Conservation (phyloP, 2,797 vertebrate species). For the Sebastes vulpes region DNA sequence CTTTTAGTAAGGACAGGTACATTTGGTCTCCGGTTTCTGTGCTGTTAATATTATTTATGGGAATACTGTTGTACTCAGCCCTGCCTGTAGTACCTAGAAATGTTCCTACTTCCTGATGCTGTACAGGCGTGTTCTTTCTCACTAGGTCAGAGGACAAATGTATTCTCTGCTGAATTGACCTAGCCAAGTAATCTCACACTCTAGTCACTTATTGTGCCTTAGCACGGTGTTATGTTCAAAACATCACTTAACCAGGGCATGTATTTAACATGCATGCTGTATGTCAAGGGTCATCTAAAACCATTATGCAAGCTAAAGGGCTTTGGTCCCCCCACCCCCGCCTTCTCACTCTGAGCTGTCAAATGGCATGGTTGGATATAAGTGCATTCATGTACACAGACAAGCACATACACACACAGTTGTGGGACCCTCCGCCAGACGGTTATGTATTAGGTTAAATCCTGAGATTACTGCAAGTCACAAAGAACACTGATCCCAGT, state of each 20-base stretch:
- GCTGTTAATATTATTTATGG: background rate
- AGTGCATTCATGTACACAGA: constrained; percentile 39
- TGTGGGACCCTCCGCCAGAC: constrained; percentile 26
- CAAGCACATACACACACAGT: constrained; percentile 15
- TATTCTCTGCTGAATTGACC: background rate
- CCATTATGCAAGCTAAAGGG: constrained; percentile 63
- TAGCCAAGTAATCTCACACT: background rate
- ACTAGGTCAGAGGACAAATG: background rate
- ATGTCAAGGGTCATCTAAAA: constrained; percentile 53
- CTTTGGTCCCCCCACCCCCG: constrained; percentile 32
- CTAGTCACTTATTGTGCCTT: background rate
- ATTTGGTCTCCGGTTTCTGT: background rate
- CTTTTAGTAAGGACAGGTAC: background rate
- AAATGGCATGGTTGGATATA: constrained; percentile 23
- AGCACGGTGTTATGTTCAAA: constrained; percentile 13
- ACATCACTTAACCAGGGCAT: background rate
- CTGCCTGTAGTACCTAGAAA: background rate
- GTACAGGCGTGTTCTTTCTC: background rate
- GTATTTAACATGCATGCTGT: constrained; percentile 26
- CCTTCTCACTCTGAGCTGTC: background rate
- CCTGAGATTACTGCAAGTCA: constrained; percentile 69
- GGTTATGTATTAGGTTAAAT: constrained; percentile 68
- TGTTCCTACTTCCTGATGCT: background rate
- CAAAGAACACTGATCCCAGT: constrained; percentile 64
- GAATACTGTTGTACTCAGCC: background rate